Evolutionary conservation across 2,797 vertebrate species (phyloP).

Genomic region (Scarus forsteni): DNA sequence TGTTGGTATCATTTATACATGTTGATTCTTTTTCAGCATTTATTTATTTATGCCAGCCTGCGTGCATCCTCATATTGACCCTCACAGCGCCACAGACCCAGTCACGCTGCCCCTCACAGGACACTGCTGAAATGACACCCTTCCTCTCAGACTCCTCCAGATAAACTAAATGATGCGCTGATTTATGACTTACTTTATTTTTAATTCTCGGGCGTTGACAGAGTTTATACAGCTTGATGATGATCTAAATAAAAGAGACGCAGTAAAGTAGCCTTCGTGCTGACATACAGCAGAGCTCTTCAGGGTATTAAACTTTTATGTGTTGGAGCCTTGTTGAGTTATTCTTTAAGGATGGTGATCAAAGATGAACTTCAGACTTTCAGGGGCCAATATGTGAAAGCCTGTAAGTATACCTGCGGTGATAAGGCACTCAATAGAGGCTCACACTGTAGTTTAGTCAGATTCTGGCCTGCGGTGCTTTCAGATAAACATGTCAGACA

Average conservation of each 20-base stretch:
- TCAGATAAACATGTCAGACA: too few relatives aligned
- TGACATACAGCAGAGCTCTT: background rate
- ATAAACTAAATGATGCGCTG: background rate
- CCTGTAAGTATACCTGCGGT: background rate
- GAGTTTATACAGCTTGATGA: background rate
- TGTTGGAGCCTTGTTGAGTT: background rate
- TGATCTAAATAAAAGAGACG: constrained; percentile 14
- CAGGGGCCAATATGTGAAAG: background rate
- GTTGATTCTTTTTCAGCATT: too few relatives aligned
- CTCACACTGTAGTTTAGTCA: too few relatives aligned
- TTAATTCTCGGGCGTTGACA: constrained; percentile 3
- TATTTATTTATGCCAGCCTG: background rate
- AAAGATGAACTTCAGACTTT: background rate
- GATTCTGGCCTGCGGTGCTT: too few relatives aligned
- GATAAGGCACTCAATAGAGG: background rate
- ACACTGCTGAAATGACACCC: too few relatives aligned
- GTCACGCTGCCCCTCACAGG: constrained; percentile 24
- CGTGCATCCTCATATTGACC: background rate
- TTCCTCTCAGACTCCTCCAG: background rate
- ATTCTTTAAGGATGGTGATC: background rate
- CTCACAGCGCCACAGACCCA: background rate
- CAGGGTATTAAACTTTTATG: background rate
- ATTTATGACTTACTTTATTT: constrained; percentile 16
- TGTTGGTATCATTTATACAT: too few relatives aligned
- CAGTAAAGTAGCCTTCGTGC: background rate